Percentiles rank a stretch among this genome's conserved stretches.
Evolutionary conservation across 2,888 invertebrate genomes (phyloP).

Genomic region (Scaptomyza polygonia): DNA sequence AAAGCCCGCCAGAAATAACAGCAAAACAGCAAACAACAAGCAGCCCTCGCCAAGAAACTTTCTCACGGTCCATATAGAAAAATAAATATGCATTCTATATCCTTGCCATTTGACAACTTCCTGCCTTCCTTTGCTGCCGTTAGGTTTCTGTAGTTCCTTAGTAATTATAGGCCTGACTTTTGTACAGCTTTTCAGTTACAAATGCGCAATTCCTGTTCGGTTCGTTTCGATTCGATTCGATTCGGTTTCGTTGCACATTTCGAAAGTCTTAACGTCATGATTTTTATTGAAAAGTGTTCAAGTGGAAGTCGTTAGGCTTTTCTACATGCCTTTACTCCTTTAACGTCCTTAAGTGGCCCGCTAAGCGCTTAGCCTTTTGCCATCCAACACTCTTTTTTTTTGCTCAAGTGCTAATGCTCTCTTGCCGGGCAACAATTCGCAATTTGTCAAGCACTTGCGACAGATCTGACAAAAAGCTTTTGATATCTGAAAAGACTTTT

Average conservation of each 20-base stretch:
- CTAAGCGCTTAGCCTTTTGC: slow-evolving; percentile 50
- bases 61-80: slow-evolving; percentile 57
- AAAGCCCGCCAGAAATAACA: slow-evolving; percentile 71
- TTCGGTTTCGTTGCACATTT: slow-evolving; percentile 74
- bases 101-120: slow-evolving; percentile 64
- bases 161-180: slow-evolving; percentile 59
- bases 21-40: not conserved
- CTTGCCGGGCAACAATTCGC: slow-evolving; percentile 20
- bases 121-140: slow-evolving; percentile 48
- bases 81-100: slow-evolving; percentile 32
- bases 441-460: slow-evolving; percentile 30
- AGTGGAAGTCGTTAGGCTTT: slow-evolving; percentile 79
- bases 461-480: not conserved
- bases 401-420: slow-evolving; percentile 49
- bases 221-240: slow-evolving; percentile 34
- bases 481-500: no score
- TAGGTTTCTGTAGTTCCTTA: slow-evolving; percentile 18
- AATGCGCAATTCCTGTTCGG: slow-evolving; percentile 63
- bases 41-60: slow-evolving; percentile 52
- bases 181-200: slow-evolving; percentile 58
- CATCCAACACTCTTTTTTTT: slow-evolving; percentile 68
- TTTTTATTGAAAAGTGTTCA: slow-evolving; percentile 79
- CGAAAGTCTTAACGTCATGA: slow-evolving; percentile 38
- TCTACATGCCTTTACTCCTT: slow-evolving; percentile 50
- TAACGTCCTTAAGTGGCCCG: slow-evolving; percentile 53